Evolutionary conservation across 1,140 invertebrate species (phyloP), one percentile per base, ranked within the genome.

Genomic region (Rhyzopertha dominica): DNA sequence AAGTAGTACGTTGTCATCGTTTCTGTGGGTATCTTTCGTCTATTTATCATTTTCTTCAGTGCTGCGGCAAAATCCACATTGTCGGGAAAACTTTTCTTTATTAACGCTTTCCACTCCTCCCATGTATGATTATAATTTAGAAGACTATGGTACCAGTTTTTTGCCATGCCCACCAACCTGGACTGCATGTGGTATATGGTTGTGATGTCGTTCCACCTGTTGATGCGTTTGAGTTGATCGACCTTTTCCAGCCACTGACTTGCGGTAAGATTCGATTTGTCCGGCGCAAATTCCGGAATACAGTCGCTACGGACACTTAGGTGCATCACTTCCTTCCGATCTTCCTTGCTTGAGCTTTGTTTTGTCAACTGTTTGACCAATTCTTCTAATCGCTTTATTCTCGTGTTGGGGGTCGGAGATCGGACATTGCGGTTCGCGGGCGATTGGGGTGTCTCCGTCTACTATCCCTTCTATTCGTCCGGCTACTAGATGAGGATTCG

Each of bases 181-280:
- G 13, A 18, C 31, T 49, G 47, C 47, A 49, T 49, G 17, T 45
- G 29, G 14, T 38, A 49, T 22, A 49, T 39, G 7, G 24, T 49
- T 9, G 16, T 31, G 8, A 16, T n/a, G n/a, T 49, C 43, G 45
- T 49, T 26, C 47, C 42, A 49, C 7, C 24, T 12, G 31, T 49
- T 49, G 5, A 44, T 22, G 10, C 24, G 10, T 22, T 8, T 9
- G 4, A 50, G 19, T 40, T 50, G 47, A 18, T 50, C 47, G n/a
- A 50, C 40, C 28, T 50, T 50, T 5, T 50, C 35, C 4, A 50
- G 5, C 47, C 47, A 50, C 13, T 43, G 22, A 17, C 9, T 35
- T 4, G 38, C 10, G 8, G 22, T 24, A 14, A 42, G 13, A 9
- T 14, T 43, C n/a, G 10, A 9, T 4, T 17, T 13, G n/a, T 36